Conservation (phyloP, 1,140 invertebrate species). For the Gryllus bimaculatus region DNA sequence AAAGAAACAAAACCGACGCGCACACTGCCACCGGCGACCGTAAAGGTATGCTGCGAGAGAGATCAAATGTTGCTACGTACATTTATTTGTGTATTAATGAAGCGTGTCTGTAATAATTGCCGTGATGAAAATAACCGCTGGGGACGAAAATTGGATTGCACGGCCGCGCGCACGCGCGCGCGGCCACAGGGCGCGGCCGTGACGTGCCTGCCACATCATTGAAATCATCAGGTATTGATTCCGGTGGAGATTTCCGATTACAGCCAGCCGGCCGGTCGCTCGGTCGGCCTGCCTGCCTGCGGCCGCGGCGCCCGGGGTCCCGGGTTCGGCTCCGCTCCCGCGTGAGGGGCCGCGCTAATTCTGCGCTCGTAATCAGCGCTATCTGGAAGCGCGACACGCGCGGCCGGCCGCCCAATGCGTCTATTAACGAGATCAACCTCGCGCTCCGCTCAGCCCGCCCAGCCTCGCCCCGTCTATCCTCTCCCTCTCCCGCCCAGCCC, state of each 20-base stretch:
- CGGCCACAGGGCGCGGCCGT: too few species aligned
- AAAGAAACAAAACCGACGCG: background rate
- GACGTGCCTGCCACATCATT: background rate
- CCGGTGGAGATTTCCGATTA: background rate
- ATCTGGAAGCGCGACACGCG: background rate
- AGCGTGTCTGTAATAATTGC: background rate
- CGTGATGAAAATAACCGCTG: background rate
- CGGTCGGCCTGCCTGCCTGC: too few species aligned
- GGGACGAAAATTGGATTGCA: background rate
- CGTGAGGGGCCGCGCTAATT: background rate
- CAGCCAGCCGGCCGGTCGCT: background rate
- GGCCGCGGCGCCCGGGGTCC: too few species aligned
- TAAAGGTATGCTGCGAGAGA: background rate
- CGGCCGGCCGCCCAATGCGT: background rate
- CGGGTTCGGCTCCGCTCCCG: too few species aligned
- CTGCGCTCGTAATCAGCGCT: background rate
- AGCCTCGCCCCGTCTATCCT: too few species aligned
- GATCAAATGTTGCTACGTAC: background rate
- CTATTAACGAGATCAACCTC: background rate
- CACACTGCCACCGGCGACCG: background rate
- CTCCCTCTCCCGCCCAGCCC: too few species aligned
- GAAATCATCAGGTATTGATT: background rate
- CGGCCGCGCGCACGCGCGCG: too few species aligned
- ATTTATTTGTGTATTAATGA: constrained; percentile 2
- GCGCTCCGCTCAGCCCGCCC: background rate